A percentile compares a stretch with the other conserved stretches of the same genome.
These are phyloP conservation scores for Palythoa heliodiscus DNA, from an alignment of 92 coral and sea anemone species.

Conservation along the genomic window DNA sequence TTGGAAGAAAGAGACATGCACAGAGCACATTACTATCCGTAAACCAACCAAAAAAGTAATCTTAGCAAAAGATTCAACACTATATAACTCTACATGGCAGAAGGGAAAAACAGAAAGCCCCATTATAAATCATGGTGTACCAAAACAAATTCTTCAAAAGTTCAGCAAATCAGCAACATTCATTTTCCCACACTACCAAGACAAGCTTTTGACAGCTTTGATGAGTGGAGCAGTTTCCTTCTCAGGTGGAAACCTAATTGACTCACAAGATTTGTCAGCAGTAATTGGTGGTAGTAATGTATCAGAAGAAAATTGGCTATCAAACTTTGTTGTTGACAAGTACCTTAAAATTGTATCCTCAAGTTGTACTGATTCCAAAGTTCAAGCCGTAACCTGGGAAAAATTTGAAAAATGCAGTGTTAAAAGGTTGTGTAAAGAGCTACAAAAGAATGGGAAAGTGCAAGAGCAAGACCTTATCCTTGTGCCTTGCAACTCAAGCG, in stretches of 20 bases:
- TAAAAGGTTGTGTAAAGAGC: slow-evolving; percentile 34
- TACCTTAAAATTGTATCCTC: slow-evolving; percentile 40
- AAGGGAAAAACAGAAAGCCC: slow-evolving; percentile 24
- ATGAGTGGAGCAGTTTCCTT: slow-evolving; percentile 46
- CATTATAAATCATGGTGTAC: slow-evolving; percentile 20
- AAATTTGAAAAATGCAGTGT: slow-evolving; percentile 46
- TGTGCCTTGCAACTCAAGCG: slow-evolving; percentile 53
- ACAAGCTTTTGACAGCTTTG: slow-evolving; percentile 40
- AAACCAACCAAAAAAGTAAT: slow-evolving; percentile 1
- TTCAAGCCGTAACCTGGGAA: slow-evolving; percentile 46
- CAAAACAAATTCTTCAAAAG: slow-evolving; percentile 17
- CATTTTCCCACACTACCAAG: slow-evolving; percentile 38
- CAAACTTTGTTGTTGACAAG: slow-evolving; percentile 47
- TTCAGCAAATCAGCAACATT: slow-evolving; percentile 24
- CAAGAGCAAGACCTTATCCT: slow-evolving; percentile 46
- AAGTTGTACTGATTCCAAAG: slow-evolving; percentile 35
- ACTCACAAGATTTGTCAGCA: slow-evolving; percentile 41
- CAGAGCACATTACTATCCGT: slow-evolving; percentile 19
- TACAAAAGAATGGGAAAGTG: slow-evolving; percentile 38
- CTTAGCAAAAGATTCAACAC: slow-evolving; percentile 16
- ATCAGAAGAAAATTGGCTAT: slow-evolving; percentile 52
- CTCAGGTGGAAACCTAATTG: slow-evolving; percentile 28
- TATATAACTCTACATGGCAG: background rate
- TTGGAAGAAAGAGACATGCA: slow-evolving; percentile 20
- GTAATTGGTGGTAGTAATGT: slow-evolving; percentile 45